Evolutionary conservation across 2,113 vertebrate genomes (phyloP).

Genomic region (Atherinomorus stipes): DNA sequence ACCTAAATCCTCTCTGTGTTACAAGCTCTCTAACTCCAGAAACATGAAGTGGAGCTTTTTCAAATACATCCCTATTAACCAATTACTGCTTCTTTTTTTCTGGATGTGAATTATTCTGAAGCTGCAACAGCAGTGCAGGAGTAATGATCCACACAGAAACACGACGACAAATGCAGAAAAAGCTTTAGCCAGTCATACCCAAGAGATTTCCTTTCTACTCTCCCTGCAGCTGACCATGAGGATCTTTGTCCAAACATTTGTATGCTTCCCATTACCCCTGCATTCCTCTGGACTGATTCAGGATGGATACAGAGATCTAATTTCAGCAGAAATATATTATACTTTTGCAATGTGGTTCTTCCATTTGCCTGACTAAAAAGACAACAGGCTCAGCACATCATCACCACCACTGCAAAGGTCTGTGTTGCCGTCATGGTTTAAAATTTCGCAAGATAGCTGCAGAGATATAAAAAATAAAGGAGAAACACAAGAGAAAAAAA

Average conservation of each 20-base stretch:
- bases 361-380: constrained; percentile 10
- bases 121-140: constrained; percentile 1
- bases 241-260: constrained; percentile 23
- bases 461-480: background rate
- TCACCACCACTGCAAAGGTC: background rate
- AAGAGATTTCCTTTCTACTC: constrained; percentile 19
- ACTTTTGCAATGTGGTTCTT: background rate
- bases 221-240: constrained; percentile 2
- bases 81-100: background rate
- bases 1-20: constrained; percentile 44
- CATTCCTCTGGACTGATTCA: constrained; percentile 43
- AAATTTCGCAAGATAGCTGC: background rate
- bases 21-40: constrained; percentile 16
- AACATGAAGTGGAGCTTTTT: constrained; percentile 9
- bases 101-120: constrained; percentile 3
- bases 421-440: background rate
- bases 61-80: constrained; percentile 2
- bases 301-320: background rate
- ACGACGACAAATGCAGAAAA: background rate
- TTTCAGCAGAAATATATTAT: constrained; percentile 17
- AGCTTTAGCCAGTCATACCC: background rate
- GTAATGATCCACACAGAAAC: background rate
- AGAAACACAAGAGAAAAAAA: background rate
- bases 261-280: constrained; percentile 8
- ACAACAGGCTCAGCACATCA: background rate